Conservation (phyloP, 2,113 vertebrate species). For the Cyphomyrus plagiostoma region DNA sequence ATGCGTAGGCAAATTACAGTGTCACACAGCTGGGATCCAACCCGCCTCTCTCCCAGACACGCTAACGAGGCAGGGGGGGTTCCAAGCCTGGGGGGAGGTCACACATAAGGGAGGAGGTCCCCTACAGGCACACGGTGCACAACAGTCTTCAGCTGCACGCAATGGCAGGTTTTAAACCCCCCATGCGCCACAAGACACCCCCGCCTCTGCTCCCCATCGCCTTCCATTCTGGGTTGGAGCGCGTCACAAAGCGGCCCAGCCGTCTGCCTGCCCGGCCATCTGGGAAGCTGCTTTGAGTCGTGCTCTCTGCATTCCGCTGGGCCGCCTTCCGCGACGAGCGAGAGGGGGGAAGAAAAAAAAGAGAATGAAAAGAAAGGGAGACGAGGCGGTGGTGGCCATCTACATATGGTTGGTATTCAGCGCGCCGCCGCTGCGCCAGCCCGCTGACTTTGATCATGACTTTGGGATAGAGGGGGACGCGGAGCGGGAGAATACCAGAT, state of each 20-base stretch:
- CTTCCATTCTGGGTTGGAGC: slow-evolving; percentile 11
- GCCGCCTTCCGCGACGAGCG: slow-evolving; percentile 5
- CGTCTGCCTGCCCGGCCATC: slow-evolving; percentile 40
- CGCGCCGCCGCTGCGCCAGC: not conserved
- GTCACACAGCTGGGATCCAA: not conserved
- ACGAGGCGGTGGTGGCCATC: not conserved
- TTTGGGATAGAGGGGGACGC: slow-evolving; percentile 12
- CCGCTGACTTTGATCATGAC: not conserved
- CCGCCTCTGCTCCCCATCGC: not conserved
- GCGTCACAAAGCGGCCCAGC: slow-evolving; percentile 37
- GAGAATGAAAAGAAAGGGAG: not conserved
- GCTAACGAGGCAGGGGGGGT: not conserved
- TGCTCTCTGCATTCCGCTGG: slow-evolving; percentile 24
- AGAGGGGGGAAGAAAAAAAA: slow-evolving; percentile 14
- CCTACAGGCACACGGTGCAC: not conserved
- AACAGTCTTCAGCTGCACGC: not conserved
- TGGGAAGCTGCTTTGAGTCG: slow-evolving; percentile 36
- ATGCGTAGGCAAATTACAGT: not conserved
- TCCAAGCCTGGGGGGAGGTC: not conserved
- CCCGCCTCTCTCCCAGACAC: not conserved
- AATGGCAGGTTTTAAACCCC: not conserved
- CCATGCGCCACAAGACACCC: not conserved
- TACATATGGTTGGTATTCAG: slow-evolving; percentile 28
- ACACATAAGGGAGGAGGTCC: not conserved
- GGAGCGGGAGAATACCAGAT: slow-evolving; percentile 20